A percentile compares a stretch with the other conserved stretches of the same genome.
phyloP scores from a whole-genome alignment of 2,888 invertebrate genomes.

The Hybos culiciformis region DNA sequence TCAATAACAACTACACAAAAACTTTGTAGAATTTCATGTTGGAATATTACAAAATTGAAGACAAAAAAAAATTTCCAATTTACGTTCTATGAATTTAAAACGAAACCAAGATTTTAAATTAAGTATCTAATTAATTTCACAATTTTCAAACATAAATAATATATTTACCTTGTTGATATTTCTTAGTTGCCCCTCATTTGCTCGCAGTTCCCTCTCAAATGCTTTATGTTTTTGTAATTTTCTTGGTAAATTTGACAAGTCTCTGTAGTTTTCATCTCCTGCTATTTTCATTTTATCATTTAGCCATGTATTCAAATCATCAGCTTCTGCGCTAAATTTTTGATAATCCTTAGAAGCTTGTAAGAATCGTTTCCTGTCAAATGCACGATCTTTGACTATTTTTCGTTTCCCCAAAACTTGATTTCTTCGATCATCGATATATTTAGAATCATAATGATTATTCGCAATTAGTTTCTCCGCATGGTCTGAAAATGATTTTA shows the following conservation, averaged over 20 bases:
- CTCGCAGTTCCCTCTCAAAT: slow-evolving; percentile 85
- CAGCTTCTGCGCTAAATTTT: slow-evolving; percentile 82
- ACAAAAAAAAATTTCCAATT: no score
- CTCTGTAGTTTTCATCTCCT: slow-evolving; percentile 83
- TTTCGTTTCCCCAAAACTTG: slow-evolving; percentile 63
- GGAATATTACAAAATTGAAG: no score
- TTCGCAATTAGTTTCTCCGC: slow-evolving; percentile 68
- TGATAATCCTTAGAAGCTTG: slow-evolving; percentile 80
- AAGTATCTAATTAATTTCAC: background rate
- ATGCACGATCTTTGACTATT: slow-evolving; percentile 59
- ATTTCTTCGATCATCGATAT: slow-evolving; percentile 55
- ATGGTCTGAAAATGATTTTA: slow-evolving; percentile 67
- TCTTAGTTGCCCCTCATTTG: slow-evolving; percentile 84
- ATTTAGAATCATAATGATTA: slow-evolving; percentile 65
- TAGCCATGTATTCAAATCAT: slow-evolving; percentile 82
- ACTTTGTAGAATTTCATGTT: no score
- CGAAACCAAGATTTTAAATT: no score
- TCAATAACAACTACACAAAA: no score
- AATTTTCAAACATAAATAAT: background rate
- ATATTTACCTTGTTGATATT: slow-evolving; percentile 60
- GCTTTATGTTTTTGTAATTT: slow-evolving; percentile 95
- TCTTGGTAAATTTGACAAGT: slow-evolving; percentile 75
- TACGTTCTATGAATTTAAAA: no score
- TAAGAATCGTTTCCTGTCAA: slow-evolving; percentile 58
- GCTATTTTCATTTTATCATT: slow-evolving; percentile 84